phyloP scores from a whole-genome alignment of 2,797 vertebrate species.

The Urophycis tenuis region DNA sequence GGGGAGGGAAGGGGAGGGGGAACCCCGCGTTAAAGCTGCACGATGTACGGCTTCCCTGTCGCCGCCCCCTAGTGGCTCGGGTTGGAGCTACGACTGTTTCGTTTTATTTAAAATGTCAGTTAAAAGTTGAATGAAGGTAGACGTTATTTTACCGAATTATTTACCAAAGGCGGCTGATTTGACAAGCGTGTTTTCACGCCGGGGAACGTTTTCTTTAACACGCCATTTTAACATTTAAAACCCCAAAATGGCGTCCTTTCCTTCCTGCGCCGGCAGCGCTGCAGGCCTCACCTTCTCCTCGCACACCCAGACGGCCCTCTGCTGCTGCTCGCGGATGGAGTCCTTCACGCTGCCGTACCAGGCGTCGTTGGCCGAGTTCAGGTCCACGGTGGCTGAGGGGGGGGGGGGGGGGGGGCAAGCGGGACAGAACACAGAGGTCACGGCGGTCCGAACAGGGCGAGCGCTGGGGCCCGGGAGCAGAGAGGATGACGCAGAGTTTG shows the following conservation, averaged over 20 bases:
- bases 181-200: too few relatives aligned
- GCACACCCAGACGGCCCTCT: constrained; percentile 90
- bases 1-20: neutral
- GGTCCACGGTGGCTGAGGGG: constrained; percentile 75
- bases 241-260: neutral
- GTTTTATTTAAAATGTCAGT: too few relatives aligned
- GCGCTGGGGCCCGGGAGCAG: too few relatives aligned
- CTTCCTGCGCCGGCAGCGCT: neutral
- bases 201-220: too few relatives aligned
- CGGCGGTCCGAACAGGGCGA: neutral
- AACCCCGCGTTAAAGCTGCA: neutral
- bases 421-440: neutral
- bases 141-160: too few relatives aligned
- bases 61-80: too few relatives aligned
- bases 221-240: neutral
- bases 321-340: constrained; percentile 82
- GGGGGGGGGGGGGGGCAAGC: neutral
- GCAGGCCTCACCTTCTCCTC: constrained; percentile 85
- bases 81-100: too few relatives aligned
- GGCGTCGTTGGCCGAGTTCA: constrained; percentile 85
- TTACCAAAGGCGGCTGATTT: too few relatives aligned
- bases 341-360: constrained; percentile 96
- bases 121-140: too few relatives aligned
- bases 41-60: too few relatives aligned
- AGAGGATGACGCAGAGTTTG: too few relatives aligned